Base-by-base conservation (phyloP, 2,113 vertebrate species). In the Heterotilapia buettikoferi region DNA sequence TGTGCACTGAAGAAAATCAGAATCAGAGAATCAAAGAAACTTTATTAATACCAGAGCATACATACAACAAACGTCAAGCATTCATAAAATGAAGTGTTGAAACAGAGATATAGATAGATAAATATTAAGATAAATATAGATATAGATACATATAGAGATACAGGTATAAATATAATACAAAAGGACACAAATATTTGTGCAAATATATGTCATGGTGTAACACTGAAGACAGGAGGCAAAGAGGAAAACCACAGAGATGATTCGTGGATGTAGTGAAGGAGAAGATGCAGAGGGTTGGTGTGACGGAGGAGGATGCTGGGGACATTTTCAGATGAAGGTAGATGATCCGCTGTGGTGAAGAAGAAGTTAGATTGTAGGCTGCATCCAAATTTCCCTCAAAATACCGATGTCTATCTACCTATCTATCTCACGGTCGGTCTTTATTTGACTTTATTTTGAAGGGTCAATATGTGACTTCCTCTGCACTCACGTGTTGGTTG, bases 401-500 rank as follows among this genome's bases (percentile, higher is more conserved):
- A 45, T 45, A 0, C 21, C 9, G 21, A 73, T 9, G 13, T 73
- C 16, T 33, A 2, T 29, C n/a, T n/a, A n/a, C 24, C 29, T 18
- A 0, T 33, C 61, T 5, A 16, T 5, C n/a, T 43, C 38, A 71
- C 21, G 1, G 14, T 76, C 21, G 1, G 68, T 1, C 2, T 36
- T 0, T 66, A 38, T 38, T 7, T 2, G 14, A 47, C 0, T 47
- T 76, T 76, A 76, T 76, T 76, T 47, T 47, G 71, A 76, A 76
- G 71, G 71, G 21, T 29, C 43, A 2, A 3, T 0, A 7, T 76
- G 71, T 12, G 24, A 47, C 71, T 76, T 76, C 71, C 71, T 47
- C 0, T 29, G 24, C 43, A 5, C 14, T 29, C 71, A 7, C 9
- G 24, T 11, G 26, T 19, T 29, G 24, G 43, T 11, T 3, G 71